Base-by-base conservation (phyloP, 2,888 invertebrate genomes). In the Pachycephus smyrnensis region DNA sequence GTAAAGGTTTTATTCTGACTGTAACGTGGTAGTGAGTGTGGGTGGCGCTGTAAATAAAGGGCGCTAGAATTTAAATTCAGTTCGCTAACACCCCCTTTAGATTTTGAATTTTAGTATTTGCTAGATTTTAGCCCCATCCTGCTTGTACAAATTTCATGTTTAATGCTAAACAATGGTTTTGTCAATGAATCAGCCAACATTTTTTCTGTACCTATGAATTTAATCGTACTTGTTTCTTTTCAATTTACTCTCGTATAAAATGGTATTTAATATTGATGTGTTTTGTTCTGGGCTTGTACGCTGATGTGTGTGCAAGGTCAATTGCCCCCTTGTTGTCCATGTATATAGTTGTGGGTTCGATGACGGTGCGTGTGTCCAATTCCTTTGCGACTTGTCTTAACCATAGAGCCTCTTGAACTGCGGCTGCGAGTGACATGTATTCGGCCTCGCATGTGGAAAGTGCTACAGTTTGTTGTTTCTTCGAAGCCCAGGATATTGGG, bases 381-480 rank as follows among this genome's bases (percentile, higher is more conserved):
- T 81, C 80, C 23, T 69, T 1, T 11, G 77, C 30, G 6, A 76
- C 0, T 4, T 77, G 73, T 11, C 32, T 35, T 11, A 77, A 73
- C 73, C 79, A 71, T 4, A 76, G n/a, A 0, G 23, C 76, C 32
- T 81, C 74, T 35, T 77, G 77, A 4, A 30, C 55, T 3, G 78
- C 80, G 31, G 77, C 80, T 9, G 80, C 31, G 32, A 80, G 15
- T 15, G 77, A 73, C 30, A 80, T 68, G 74, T 78, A 77, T 69
- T 80, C 78, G 1, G 80, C 80, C 36, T 78, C 77, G 2, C 75
- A 78, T 1, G 78, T 76, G 3, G 80, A 80, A 12, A 81, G 71
- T 4, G 77, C 76, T 9, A 79, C 77, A n/a, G 76, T 77, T 6
- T 76, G 86, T 15, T 84, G 79, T 35, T 84, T 84, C 77, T 79